Evolutionary conservation across 2,797 vertebrate genomes (phyloP).

Genomic region (Coreius guichenoti): DNA sequence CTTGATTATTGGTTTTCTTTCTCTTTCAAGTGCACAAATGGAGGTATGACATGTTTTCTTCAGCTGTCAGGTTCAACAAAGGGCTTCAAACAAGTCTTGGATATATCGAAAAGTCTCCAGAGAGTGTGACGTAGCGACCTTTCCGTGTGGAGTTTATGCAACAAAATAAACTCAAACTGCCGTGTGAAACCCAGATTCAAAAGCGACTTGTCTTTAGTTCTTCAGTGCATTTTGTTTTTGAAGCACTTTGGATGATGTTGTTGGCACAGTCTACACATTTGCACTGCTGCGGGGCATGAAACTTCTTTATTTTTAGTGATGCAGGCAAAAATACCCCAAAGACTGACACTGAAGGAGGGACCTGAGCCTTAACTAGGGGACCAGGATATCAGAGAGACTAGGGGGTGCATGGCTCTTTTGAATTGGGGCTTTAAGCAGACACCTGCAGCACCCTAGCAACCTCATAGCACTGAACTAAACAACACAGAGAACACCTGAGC

Average conservation of each 20-base stretch:
- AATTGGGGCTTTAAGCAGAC: neutral
- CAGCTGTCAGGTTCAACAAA: conserved; percentile 34
- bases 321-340: neutral
- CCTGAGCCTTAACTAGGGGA: conserved; percentile 10
- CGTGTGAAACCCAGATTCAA: conserved; percentile 11
- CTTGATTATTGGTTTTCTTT: conserved; percentile 2
- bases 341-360: conserved; percentile 2
- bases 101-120: conserved; percentile 18
- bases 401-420: neutral
- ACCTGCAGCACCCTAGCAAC: conserved; percentile 2
- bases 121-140: conserved; percentile 36
- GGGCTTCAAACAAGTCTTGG: conserved; percentile 34
- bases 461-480: conserved; percentile 13
- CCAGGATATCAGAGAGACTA: neutral
- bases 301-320: conserved; percentile 10
- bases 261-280: conserved; percentile 25
- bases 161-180: neutral
- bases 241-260: conserved; percentile 8
- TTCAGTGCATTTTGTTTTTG: neutral
- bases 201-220: neutral
- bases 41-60: conserved; percentile 44
- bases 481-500: neutral
- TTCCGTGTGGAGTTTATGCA: conserved; percentile 5
- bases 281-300: neutral
- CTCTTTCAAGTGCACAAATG: conserved; percentile 16